Evolutionary conservation across 2,888 invertebrate genomes (phyloP).

Genomic region (Euplagia quadripunctaria): DNA sequence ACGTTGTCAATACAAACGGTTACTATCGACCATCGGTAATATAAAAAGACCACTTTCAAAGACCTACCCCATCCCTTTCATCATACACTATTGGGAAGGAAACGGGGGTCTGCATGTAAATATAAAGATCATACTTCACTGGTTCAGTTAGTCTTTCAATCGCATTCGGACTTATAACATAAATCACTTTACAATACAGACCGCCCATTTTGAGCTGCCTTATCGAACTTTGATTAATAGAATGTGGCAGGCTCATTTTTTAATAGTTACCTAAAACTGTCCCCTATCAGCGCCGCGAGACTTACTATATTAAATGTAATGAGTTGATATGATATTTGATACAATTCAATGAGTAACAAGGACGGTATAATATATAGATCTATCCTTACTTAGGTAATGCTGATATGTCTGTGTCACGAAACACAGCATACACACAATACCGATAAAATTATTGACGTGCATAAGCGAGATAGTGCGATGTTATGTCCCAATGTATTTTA

Average conservation of each 20-base stretch:
- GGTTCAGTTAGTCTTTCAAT: slow-evolving; percentile 64
- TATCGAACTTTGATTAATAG: slow-evolving; percentile 85
- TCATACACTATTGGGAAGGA: slow-evolving; percentile 14
- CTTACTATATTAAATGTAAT: slow-evolving; percentile 39
- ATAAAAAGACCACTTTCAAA: slow-evolving; percentile 55
- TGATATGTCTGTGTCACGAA: no score
- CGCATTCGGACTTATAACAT: slow-evolving; percentile 71
- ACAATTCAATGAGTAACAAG: background rate
- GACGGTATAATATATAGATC: no score
- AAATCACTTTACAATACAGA: slow-evolving; percentile 78
- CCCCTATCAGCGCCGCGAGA: slow-evolving; percentile 60
- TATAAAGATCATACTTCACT: slow-evolving; percentile 41
- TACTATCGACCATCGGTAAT: slow-evolving; percentile 73
- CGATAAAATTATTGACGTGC: no score
- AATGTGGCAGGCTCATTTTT: slow-evolving; percentile 77
- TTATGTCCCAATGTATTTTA: no score
- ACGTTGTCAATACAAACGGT: slow-evolving; percentile 66
- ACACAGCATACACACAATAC: no score
- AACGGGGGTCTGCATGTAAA: slow-evolving; percentile 7
- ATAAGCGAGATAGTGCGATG: no score
- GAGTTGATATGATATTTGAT: slow-evolving; percentile 19
- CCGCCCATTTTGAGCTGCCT: slow-evolving; percentile 79
- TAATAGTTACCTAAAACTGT: slow-evolving; percentile 73
- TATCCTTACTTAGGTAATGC: no score
- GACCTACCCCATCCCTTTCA: slow-evolving; percentile 44